Percentiles rank a stretch among this genome's conserved stretches.
These are phyloP conservation scores for Gobio gobio DNA, from an alignment of 2,113 vertebrate species.

Conservation along the genomic window DNA sequence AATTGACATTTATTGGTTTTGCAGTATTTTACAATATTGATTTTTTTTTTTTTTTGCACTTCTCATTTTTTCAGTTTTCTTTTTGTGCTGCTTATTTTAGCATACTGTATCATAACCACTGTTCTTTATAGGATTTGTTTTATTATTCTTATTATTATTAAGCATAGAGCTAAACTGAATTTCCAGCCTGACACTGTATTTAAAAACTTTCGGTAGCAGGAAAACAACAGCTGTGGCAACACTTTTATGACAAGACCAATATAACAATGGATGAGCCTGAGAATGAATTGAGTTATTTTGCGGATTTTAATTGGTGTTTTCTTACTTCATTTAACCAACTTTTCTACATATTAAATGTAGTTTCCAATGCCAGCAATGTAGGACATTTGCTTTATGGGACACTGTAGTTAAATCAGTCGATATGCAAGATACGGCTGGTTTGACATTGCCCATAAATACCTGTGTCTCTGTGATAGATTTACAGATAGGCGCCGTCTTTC, in stretches of 20 bases:
- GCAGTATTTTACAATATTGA: not conserved
- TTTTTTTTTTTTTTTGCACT: constrained; percentile 14
- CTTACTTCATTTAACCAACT: not conserved
- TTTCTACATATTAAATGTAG: constrained; percentile 4
- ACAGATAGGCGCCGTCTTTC: constrained; percentile 51
- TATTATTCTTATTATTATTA: not conserved
- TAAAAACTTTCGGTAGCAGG: not conserved
- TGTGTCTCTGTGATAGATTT: constrained; percentile 71
- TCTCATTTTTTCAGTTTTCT: not conserved
- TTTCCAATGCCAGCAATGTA: constrained; percentile 2
- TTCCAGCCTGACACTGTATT: not conserved
- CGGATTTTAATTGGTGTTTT: constrained; percentile 12
- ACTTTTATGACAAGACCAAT: constrained; percentile 12
- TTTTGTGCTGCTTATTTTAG: not conserved
- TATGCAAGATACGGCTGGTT: constrained; percentile 66
- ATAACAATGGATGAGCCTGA: constrained; percentile 15
- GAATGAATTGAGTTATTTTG: not conserved
- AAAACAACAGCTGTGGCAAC: constrained; percentile 19
- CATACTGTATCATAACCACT: not conserved
- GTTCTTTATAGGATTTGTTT: not conserved
- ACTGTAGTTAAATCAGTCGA: constrained; percentile 41
- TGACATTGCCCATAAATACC: constrained; percentile 65
- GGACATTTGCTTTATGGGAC: not conserved
- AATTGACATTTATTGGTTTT: constrained; percentile 30
- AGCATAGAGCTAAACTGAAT: constrained; percentile 1